Base-by-base conservation (phyloP, 2,888 invertebrate species). In the Meiosimyza platycephala region DNA sequence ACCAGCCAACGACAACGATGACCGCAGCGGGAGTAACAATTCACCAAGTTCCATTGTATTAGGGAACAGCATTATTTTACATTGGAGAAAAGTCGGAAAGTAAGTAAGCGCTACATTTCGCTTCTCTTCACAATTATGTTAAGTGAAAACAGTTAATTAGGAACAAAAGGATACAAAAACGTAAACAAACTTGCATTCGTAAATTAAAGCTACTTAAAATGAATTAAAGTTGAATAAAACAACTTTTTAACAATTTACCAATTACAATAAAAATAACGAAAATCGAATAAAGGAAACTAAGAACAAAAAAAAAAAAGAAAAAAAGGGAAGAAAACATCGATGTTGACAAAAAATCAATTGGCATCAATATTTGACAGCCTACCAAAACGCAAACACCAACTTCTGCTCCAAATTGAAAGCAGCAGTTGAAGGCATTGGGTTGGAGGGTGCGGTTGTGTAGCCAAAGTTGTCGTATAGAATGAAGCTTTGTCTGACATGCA, bases 341-440 rank as follows among this genome's bases (percentile, higher is more conserved):
- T 40, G 40, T 40, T 40, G 40, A 40, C 40, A 40, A 40, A 40
- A 55, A 55, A 55, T 55, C 55, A 55, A 55, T 55, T 55, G 15
- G 55, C 55, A 55, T 55, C 55, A 55, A 55, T 55, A 18, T 18
- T 55, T 55, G 55, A 55, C 55, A 55, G 22, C 16, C 18, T 15
- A 55, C 13, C 55, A 16, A 11, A 55, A 55, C 55, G 55, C 22
- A 55, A 55, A 16, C 55, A 22, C 13, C 54, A 18, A n/a, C 54
- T 7, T 54, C n/a, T 7, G 7, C 9, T 16, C 18, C 16, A 55
- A 55, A 22, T n/a, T 18, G 6, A 16, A 22, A 18, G n/a, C 11
- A 22, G 22, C 22, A 22, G 22, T 22, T 2, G 22, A 22, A 22
- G n/a, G n/a, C n/a, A n/a, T 16, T 16, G 55, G n/a, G 6, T 16